Base-by-base conservation (phyloP, 1,140 invertebrate genomes). In the Tetramorium simillimum region DNA sequence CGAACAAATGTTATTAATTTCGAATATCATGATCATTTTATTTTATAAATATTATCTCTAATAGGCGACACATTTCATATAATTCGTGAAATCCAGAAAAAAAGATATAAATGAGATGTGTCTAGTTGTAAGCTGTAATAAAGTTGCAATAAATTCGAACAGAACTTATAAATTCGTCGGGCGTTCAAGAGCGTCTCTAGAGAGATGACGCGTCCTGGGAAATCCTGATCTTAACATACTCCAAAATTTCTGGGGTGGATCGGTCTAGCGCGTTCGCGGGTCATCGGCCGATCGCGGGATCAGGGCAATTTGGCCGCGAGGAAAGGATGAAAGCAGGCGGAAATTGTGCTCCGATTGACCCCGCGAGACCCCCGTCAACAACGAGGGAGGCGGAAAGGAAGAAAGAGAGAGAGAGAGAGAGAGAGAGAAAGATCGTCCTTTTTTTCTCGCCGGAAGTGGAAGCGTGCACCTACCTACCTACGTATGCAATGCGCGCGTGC, bases 311-410 rank as follows among this genome's bases (percentile, higher is more conserved):
- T 86, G 77, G 56, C 77, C 40, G 77, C 43, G 53, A 72, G 51
- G 24, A 21, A 63, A 82, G 75, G 75, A 86, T 86, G 53, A 67
- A 49, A 86, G 43, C 85, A 62, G 81, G 65, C 85, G 85, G 85
- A 86, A 86, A 86, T 86, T 82, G 85, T 82, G 85, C 65, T 70
- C 67, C 85, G 77, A 84, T 84, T 84, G 78, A 86, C 77, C 76
- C 63, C 63, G 49, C 63, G 85, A 72, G 65, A 86, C 65, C 65
- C 46, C 51, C 85, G 63, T 62, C 78, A n/a, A 49, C 67, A 73
- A 37, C 33, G 33, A 75, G 53, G n/a, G 33, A 37, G 28, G 1
- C 7, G 4, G 40, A 51, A 16, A 12, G 60, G 16, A 46, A 40
- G 62, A 24, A n/a, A 24, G 49, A 49, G 24, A 12, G 37, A 7